Base-by-base conservation (phyloP, 2,113 vertebrate species). In the Chaetops frenatus region DNA sequence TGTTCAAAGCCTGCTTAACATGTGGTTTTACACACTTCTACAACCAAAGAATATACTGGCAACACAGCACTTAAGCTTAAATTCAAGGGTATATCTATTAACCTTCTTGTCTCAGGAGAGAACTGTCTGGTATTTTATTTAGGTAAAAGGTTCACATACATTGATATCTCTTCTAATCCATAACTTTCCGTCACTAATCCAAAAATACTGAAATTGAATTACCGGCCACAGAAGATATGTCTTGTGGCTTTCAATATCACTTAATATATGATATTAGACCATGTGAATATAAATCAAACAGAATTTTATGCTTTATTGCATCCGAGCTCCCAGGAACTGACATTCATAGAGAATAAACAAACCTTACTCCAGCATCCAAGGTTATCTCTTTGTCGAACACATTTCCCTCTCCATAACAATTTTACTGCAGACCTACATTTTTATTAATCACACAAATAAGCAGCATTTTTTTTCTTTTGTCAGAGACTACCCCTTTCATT, bases 261-360 rank as follows among this genome's bases (percentile, higher is more conserved):
- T 74, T 93, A 35, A 66, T 83, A 25, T 60, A 78, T 77, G 29
- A 64, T 82, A 86, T 90, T 88, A 92, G 60, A 86, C 25, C 25
- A 47, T 38, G 23, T 78, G 72, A 92, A 94, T 78, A 88, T 60
- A 73, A 88, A 78, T 94, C 88, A 67, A 88, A 70, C 15, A 64
- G 56, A 90, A 81, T 81, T 93, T 94, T 93, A 71, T 96, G 79
- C 57, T 94, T 95, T 92, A 71, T 93, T 81, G 60, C 74, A 64
- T 86, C 82, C 84, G 60, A 83, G 64, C 72, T 92, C 60, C 74
- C 54, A 92, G 93, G 31, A 93, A 60, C 80, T 88, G 79, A 73
- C 72, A 81, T 71, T 74, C 71, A 60, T 51, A 56, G 60, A 80
- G 69, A 83, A 58, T 23, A 83, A 90, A 78, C 33, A 54, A 96